Base-by-base conservation (phyloP, 2,113 vertebrate species). In the Trachemys scripta region DNA sequence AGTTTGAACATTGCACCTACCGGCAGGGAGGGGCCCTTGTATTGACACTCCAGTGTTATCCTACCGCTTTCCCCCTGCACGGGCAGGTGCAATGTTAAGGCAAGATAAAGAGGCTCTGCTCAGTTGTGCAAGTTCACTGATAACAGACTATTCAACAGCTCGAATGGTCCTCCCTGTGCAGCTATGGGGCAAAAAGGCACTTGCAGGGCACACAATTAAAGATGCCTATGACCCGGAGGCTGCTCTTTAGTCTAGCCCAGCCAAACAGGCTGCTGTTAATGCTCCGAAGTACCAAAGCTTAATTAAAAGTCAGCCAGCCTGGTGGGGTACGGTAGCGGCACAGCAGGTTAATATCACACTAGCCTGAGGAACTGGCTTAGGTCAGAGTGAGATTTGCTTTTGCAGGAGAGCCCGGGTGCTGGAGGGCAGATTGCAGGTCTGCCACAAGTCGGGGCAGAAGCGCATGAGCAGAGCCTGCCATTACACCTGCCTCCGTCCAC, bases 261-360 rank as follows among this genome's bases (percentile, higher is more conserved):
- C 84, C 85, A 53, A 76, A 42, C 1, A 49, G 53, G 83, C 79
- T 84, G 14, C 6, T 78, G 88, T 91, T 88, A 53, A 47, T 57
- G 90, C 86, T 87, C 14, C n/a, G 86, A 87, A 80, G 84, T 3
- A 54, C 82, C 76, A 5, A 13, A 62, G 5, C 57, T 57, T 79
- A 87, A 93, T 93, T 92, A 95, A 90, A 47, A 90, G 88, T 69
- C 72, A 85, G 65, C 80, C 88, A 92, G 80, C 11, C 51, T 51
- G 90, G 85, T 84, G 16, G 2, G 87, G 65, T 83, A 85, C 6
- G 24, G 29, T 22, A 83, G 65, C 17, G 47, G 50, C 83, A 78
- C 69, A 54, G 76, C 47, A 69, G 82, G 49, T 45, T 85, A 47
- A 53, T 54, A 47, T 45, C 75, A 53, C 49, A 27, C 49, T 25